These are phyloP conservation scores for Brienomyrus longianalis DNA, from an alignment of 2,113 vertebrate genomes.

Conservation along the genomic window DNA sequence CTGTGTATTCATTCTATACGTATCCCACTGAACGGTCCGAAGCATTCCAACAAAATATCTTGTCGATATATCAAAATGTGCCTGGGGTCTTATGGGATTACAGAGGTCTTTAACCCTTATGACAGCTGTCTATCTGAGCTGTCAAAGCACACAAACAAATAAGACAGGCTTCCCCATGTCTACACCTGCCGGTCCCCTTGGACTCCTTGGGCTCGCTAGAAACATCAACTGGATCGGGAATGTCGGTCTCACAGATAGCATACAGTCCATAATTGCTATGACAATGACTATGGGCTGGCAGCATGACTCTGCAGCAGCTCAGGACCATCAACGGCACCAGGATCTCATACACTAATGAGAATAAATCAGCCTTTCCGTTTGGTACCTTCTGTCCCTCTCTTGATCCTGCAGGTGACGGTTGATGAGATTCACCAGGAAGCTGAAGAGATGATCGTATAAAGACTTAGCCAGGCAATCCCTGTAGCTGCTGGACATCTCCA, in stretches of 20 bases:
- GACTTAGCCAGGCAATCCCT: slow-evolving; percentile 84
- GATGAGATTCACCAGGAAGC: slow-evolving; percentile 76
- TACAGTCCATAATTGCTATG: not conserved
- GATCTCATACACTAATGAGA: not conserved
- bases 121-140: slow-evolving; percentile 3
- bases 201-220: not conserved
- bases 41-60: not conserved
- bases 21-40: not conserved
- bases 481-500: slow-evolving; percentile 74
- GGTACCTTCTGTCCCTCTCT: slow-evolving; percentile 69
- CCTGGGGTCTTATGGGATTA: slow-evolving; percentile 14
- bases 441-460: slow-evolving; percentile 81
- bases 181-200: not conserved
- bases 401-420: slow-evolving; percentile 76
- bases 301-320: not conserved
- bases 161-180: not conserved
- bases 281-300: not conserved
- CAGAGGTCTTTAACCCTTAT: slow-evolving; percentile 2
- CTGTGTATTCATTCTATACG: not conserved
- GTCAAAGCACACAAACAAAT: not conserved
- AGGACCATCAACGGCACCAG: not conserved
- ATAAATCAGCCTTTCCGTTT: not conserved
- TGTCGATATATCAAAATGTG: slow-evolving; percentile 17
- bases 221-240: not conserved
- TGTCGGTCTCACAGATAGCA: not conserved